phyloP scores from a whole-genome alignment of 2,888 invertebrate genomes.

The Lacanobia oleracea region DNA sequence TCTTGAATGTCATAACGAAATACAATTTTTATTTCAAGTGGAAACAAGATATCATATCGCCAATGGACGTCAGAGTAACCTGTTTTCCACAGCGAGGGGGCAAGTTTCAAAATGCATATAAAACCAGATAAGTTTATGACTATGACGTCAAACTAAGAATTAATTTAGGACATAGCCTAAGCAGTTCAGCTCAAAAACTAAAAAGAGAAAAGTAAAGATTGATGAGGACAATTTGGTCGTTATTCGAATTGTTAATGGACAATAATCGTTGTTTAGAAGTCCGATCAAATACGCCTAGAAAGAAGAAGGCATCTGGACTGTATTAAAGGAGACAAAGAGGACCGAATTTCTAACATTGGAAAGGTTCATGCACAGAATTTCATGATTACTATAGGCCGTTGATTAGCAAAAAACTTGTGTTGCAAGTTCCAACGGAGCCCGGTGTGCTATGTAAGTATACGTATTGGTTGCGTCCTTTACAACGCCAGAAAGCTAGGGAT shows the following conservation, averaged over 20 bases:
- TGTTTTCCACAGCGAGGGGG: constrained; percentile 18
- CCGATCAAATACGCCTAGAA: too few species aligned
- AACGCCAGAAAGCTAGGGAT: too few species aligned
- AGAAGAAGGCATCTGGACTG: too few species aligned
- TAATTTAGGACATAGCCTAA: constrained; percentile 13
- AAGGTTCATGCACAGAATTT: neutral
- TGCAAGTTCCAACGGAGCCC: neutral
- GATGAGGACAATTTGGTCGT: too few species aligned
- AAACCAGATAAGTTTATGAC: constrained; percentile 22
- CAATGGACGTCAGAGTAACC: constrained; percentile 38
- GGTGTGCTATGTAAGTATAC: neutral
- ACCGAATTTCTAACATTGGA: neutral
- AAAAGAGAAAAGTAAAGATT: too few species aligned
- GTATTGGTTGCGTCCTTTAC: too few species aligned
- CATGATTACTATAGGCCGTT: neutral
- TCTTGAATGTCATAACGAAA: constrained; percentile 16
- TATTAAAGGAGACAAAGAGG: too few species aligned
- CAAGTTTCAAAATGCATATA: constrained; percentile 36
- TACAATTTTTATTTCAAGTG: constrained; percentile 13
- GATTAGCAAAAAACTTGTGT: neutral
- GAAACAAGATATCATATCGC: constrained; percentile 39
- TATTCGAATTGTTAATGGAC: neutral
- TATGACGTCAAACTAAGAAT: constrained; percentile 40
- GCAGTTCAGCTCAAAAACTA: neutral
- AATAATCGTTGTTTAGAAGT: neutral